A percentile compares a stretch with the other conserved stretches of the same genome.
phyloP scores from a whole-genome alignment of 2,888 invertebrate species.

The Drosophila ustulata region DNA sequence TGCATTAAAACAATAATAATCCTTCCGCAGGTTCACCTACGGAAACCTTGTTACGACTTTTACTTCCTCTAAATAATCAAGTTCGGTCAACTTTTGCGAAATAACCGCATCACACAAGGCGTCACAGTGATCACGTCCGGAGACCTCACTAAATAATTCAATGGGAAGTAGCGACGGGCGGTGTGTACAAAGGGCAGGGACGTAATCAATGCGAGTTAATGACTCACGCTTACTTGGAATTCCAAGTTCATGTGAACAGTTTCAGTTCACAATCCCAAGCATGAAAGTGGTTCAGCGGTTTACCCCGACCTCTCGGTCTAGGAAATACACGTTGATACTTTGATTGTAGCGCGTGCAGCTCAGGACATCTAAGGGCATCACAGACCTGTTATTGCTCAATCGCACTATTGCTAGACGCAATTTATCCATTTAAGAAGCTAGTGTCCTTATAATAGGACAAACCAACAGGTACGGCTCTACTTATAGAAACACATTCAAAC shows the following conservation, averaged over 20 bases:
- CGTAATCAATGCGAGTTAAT: slow-evolving; percentile 55
- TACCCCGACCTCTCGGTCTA: slow-evolving; percentile 87
- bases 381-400: slow-evolving; percentile 88
- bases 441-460: slow-evolving; percentile 63
- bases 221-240: slow-evolving; percentile 28
- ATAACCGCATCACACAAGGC: too few relatives aligned
- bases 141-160: slow-evolving; percentile 55
- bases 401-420: slow-evolving; percentile 86
- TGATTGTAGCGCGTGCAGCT: slow-evolving; percentile 70
- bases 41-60: too few relatives aligned
- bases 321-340: slow-evolving; percentile 87
- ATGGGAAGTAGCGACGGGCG: slow-evolving; percentile 61
- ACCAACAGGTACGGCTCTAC: slow-evolving; percentile 49
- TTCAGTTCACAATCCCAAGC: too few relatives aligned
- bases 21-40: too few relatives aligned
- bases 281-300: too few relatives aligned
- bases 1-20: slow-evolving; percentile 34
- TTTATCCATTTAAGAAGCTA: slow-evolving; percentile 57
- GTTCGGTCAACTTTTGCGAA: too few relatives aligned
- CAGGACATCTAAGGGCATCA: slow-evolving; percentile 88
- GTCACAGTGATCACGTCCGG: too few relatives aligned
- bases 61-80: too few relatives aligned
- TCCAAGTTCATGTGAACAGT: slow-evolving; percentile 78
- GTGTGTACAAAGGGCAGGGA: slow-evolving; percentile 55
- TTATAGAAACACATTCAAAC: slow-evolving; percentile 60